Evolutionary conservation across 2,888 invertebrate species (phyloP), one percentile per base, ranked within the genome.

Genomic region (Ischnura elegans): DNA sequence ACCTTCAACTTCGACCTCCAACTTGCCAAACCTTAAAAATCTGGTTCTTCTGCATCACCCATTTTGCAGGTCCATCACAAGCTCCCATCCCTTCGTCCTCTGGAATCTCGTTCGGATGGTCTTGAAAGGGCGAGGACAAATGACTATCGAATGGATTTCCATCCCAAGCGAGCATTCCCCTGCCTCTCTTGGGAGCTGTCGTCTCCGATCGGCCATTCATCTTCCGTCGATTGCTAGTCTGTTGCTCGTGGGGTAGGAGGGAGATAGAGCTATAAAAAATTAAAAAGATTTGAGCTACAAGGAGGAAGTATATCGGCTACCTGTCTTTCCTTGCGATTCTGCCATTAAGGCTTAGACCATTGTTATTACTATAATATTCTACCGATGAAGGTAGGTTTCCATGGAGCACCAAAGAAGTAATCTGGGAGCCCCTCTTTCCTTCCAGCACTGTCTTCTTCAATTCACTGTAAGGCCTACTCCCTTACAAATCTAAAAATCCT

Each of bases 1-100:
- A 10, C 76, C 76, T 76, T 76, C 76, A 76, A 76, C 76, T 76
- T 13, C 76, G 76, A 76, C 76, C 76, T 76, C 76, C 2, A 25
- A 29, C 10, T 25, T 36, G 76, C 29, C 29, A 13, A 13, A 36
- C 10, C 36, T 76, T 76, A 76, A 76, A 55, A 76, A 76, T 76
- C 36, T 16, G 29, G 36, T 36, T 76, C 36, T 25, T 36, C 36
- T 36, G 8, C 76, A 36, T 36, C 76, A 16, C 10, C 1, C 13
- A 21, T 13, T 0, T 36, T 10, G 36, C 76, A 10, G 13, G 36
- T 76, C 76, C 76, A 76, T 76, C 76, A 0, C 36, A 21, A n/a
- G n/a, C 16, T 36, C 76, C 76, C 76, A 36, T 8, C 10, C 76
- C 76, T 76, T 2, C 36, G 16, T 13, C 29, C 76, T 76, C 29